Conservation (phyloP, 2,113 vertebrate genomes). For the Chionis minor region DNA sequence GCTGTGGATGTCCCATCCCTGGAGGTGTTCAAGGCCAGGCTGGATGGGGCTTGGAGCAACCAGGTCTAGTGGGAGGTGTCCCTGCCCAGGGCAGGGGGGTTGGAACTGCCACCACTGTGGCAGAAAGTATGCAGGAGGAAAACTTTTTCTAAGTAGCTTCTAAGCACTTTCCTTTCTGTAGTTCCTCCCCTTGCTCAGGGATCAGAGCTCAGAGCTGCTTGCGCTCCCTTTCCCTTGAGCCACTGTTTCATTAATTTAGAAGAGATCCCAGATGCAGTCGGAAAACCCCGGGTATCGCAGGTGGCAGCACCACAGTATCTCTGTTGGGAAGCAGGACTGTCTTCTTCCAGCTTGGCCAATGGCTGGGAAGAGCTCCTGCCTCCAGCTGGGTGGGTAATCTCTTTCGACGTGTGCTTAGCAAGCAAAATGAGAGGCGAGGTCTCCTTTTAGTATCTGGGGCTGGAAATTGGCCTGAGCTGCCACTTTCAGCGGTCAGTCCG, state of each 20-base stretch:
- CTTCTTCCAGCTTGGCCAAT: neutral
- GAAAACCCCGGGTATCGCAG: neutral
- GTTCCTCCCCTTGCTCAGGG: neutral
- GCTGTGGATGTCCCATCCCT: too few relatives aligned
- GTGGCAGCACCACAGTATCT: neutral
- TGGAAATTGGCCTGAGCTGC: neutral
- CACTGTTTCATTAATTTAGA: neutral
- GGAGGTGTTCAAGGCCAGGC: too few relatives aligned
- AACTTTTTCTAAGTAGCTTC: neutral
- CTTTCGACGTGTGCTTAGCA: neutral
- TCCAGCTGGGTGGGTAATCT: neutral
- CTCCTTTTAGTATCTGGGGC: neutral
- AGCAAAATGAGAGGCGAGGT: neutral
- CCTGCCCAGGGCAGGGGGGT: too few relatives aligned
- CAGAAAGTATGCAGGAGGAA: neutral
- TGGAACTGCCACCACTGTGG: neutral
- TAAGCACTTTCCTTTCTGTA: neutral
- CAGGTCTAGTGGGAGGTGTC: too few relatives aligned
- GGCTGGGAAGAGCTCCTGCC: neutral
- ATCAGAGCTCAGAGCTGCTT: neutral
- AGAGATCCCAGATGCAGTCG: neutral
- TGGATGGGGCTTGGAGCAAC: too few relatives aligned
- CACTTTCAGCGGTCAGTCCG: rapidly evolving
- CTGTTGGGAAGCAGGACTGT: neutral
- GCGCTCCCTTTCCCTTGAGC: neutral